These are phyloP conservation scores for Natrix natrix DNA, from an alignment of 2,797 vertebrate species.

Conservation along the genomic window DNA sequence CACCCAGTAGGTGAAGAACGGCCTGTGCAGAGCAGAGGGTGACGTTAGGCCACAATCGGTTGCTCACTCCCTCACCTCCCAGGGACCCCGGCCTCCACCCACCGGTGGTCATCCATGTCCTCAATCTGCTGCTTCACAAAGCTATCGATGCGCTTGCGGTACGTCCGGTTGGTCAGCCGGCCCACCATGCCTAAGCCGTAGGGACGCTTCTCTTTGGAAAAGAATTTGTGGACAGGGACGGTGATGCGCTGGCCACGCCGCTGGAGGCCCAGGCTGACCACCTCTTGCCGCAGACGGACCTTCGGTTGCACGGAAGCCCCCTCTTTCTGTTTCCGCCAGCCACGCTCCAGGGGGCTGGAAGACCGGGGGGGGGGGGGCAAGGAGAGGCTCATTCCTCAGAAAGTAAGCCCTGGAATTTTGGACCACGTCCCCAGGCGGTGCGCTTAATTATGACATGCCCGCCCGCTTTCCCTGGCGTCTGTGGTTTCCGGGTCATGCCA, in stretches of 20 bases:
- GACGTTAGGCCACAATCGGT: neutral
- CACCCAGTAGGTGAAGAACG: conserved; percentile 99
- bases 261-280: conserved; percentile 80
- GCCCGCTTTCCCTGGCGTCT: neutral
- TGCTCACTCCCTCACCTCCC: too few relatives aligned
- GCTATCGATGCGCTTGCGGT: conserved; percentile 94
- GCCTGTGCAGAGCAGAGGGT: conserved; percentile 70
- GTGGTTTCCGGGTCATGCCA: neutral
- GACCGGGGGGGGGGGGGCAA: neutral
- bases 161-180: conserved; percentile 91
- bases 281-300: conserved; percentile 89
- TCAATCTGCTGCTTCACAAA: conserved; percentile 93
- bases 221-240: conserved; percentile 89
- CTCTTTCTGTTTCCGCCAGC: conserved; percentile 90
- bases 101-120: conserved; percentile 98
- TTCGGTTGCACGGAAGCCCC: conserved; percentile 79
- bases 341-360: conserved; percentile 86
- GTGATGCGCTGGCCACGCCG: conserved; percentile 88
- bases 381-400: too few relatives aligned
- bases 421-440: accelerated
- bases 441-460: neutral
- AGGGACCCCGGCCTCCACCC: neutral
- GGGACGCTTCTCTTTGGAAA: conserved; percentile 90
- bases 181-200: conserved; percentile 97
- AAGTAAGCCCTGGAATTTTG: neutral